Evolutionary conservation across 1,140 invertebrate genomes (phyloP), one percentile per base, ranked within the genome.

Genomic region (Drosophila virilis): DNA sequence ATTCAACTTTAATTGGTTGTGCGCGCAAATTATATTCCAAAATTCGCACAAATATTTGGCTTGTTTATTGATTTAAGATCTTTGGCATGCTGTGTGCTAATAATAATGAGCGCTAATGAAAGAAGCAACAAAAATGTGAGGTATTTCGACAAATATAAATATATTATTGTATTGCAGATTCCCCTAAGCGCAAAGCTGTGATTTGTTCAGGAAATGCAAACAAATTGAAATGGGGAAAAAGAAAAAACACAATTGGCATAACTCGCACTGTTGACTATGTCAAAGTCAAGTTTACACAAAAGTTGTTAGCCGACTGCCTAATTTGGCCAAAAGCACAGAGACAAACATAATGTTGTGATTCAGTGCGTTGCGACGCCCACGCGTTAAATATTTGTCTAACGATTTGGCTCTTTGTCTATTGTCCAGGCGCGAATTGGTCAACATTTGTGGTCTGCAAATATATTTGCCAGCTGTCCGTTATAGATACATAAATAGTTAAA

Each of bases 21-120:
- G 74, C 55, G 74, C 64, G 58, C 68, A 60, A 68, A 78, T 78
- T 78, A 74, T 78, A 78, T 78, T 74, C 61, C 45, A 13, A 65
- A 45, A 32, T 35, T 54, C 50, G 17, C 61, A 62, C 48, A 72
- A 73, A 80, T 65, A 79, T 76, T 62, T 81, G 64, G 40, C 50
- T 51, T 58, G 60, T 13, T 57, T 74, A 74, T 74, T 79, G 73
- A 77, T 54, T 77, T 50, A 73, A 50, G 45, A 50, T 50, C 54
- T 77, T 46, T 70, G 51, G 32, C 73, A 62, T 33, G 74, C 42
- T 15, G 58, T 64, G 33, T 60, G 55, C 38, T 57, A 72, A 65
- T 38, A 66, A 66, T 66, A 55, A 66, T 28, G 35, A 37, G 33
- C 33, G 38, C 10, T 59, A 59, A 51, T 50, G 9, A 65, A n/a